Percentiles rank a stretch among this genome's conserved stretches.
Conservation (phyloP, 2,797 vertebrate species). For the Anguilla megastoma region DNA sequence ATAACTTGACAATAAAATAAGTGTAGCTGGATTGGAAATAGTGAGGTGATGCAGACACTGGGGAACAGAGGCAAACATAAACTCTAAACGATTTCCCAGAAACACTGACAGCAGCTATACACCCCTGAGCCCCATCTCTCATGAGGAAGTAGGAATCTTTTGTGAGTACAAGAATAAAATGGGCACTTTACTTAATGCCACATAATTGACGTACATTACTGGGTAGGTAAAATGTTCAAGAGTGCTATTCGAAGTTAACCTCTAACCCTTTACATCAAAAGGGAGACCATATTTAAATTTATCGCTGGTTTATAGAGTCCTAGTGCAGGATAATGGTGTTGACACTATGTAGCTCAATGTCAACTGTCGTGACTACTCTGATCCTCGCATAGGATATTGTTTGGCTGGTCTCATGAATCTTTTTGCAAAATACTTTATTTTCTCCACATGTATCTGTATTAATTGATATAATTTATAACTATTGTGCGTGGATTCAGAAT, state of each 20-base stretch:
- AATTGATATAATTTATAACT: neutral
- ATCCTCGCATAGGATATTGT: slow-evolving; percentile 43
- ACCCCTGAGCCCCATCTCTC: slow-evolving; percentile 1
- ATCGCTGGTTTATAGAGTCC: slow-evolving; percentile 16
- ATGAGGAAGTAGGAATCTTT: slow-evolving; percentile 24
- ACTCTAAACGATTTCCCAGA: neutral
- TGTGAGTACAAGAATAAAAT: slow-evolving; percentile 22
- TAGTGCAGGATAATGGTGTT: slow-evolving; percentile 13
- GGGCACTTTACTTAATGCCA: slow-evolving; percentile 32
- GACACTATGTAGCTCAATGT: slow-evolving; percentile 41
- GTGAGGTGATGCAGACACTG: neutral
- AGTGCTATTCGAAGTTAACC: slow-evolving; percentile 23
- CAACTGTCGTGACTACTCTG: slow-evolving; percentile 39
- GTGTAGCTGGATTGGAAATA: neutral
- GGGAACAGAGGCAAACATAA: neutral
- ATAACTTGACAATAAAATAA: neutral
- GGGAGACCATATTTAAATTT: slow-evolving; percentile 30
- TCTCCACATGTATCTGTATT: slow-evolving; percentile 37
- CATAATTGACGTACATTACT: slow-evolving; percentile 28
- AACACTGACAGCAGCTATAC: neutral
- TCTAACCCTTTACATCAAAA: neutral
- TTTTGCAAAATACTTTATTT: slow-evolving; percentile 47
- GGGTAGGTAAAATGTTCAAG: slow-evolving; percentile 25
- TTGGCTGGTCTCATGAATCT: slow-evolving; percentile 49
- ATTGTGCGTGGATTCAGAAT: slow-evolving; percentile 37